Conservation (phyloP, 2,113 vertebrate genomes). For the Cranoglanis bouderius region DNA sequence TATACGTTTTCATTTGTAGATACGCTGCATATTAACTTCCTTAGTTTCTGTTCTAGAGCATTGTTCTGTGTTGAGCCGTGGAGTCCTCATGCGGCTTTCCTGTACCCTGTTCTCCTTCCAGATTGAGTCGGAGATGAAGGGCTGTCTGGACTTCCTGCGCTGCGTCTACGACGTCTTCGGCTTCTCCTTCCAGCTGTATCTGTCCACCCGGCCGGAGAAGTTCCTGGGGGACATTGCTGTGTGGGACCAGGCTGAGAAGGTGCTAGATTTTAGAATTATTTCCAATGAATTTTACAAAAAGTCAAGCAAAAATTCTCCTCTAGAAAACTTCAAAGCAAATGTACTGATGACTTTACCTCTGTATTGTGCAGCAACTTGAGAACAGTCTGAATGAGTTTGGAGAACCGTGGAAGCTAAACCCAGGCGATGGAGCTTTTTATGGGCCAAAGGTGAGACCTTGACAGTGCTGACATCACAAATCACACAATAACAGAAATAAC, state of each 20-base stretch:
- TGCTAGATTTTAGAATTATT: constrained; percentile 50
- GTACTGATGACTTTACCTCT: neutral
- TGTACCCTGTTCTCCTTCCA: constrained; percentile 58
- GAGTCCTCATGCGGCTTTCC: neutral
- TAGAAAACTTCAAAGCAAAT: neutral
- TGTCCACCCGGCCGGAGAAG: constrained; percentile 90
- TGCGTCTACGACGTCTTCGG: constrained; percentile 87
- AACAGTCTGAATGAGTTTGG: constrained; percentile 90
- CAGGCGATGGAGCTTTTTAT: constrained; percentile 93
- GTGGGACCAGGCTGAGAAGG: constrained; percentile 93
- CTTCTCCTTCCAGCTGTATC: constrained; percentile 90
- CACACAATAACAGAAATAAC: neutral
- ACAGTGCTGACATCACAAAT: neutral
- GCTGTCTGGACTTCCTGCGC: constrained; percentile 88
- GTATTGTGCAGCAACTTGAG: constrained; percentile 82
- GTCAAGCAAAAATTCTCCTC: neutral
- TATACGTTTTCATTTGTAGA: neutral
- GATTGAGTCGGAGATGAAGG: constrained; percentile 90
- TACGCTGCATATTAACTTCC: neutral
- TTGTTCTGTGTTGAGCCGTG: neutral
- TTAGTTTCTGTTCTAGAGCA: neutral
- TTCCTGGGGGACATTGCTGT: constrained; percentile 84
- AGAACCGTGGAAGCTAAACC: constrained; percentile 87
- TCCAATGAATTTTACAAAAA: neutral
- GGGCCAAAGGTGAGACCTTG: constrained; percentile 86